Base-by-base conservation (phyloP, 2,797 vertebrate genomes). In the Philypnodon macrostomus region DNA sequence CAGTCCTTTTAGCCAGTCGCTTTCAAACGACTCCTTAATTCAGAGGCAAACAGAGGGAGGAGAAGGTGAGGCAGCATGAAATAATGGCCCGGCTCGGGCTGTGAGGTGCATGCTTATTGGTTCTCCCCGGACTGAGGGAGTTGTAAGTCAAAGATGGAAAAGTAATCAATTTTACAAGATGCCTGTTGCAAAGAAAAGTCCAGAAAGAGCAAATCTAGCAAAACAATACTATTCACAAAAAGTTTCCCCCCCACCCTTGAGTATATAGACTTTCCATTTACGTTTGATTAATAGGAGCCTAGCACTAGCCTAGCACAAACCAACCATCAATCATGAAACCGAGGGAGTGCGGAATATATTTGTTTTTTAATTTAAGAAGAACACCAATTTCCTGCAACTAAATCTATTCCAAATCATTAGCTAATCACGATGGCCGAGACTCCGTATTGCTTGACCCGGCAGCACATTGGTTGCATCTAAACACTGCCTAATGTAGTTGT, bases 401-500 rank as follows among this genome's bases (percentile, higher is more conserved):
- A 32, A 67, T 42, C 27, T 57, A 52, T 47, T 58, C 42, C 49
- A 63, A 70, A 77, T 76, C 39, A 66, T 77, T 73, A 58, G 46
- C 69, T 48, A 59, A 73, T 82, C 77, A 73, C 52, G 58, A 71
- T 79, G 73, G 64, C 77, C 5, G 14, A 19, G 44, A 58, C 68
- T 16, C n/a, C n/a, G n/a, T n/a, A 42, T 58, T 47, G 47, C 55
- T 51, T 71, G 74, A 77, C 81, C 79, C 63, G 59, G 58, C 68
- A 75, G 61, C 67, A 55, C 70, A 75, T 62, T 70, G 76, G 65
- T 62, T 64, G 79, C 66, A 73, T 84, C 84, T 73, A 83, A 87
- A 88, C 75, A 82, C 73, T 69, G 74, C 80, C 83, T 88, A 88
- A 89, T 88, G 82, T 75, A 85, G 74, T 85, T 79, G 80, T 86